Base-by-base conservation (phyloP, 1,140 invertebrate species). In the Drosophila bocki region DNA sequence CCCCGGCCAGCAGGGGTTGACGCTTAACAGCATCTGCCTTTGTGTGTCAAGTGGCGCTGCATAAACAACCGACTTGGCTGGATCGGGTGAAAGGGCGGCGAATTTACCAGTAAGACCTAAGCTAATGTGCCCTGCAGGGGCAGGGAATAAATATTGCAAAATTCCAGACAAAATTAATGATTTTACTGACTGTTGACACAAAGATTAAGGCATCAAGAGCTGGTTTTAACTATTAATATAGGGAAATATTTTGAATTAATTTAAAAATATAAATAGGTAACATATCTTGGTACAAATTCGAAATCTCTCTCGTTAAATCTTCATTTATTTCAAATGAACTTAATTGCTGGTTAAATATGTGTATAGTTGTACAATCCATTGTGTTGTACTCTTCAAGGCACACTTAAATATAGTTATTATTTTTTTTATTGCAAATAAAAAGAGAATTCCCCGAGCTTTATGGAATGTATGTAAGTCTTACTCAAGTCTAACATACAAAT, bases 21-120 rank as follows among this genome's bases (percentile, higher is more conserved):
- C 69, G 58, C 65, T 82, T 70, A 75, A 74, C 75, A 78, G 69
- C 64, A 75, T 53, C 41, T 75, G 75, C 29, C 75, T 60, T 72
- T 72, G 69, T 72, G 69, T 72, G 69, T 72, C 69, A 72, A 72
- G 69, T 72, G 67, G 69, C 29, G 53, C 68, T 71, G 69, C 69
- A 72, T 56, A 71, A 70, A 48, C 64, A 60, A 59, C 32, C 54
- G 33, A 15, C 37, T 35, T 9, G 42, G 35, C n/a, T 19, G 51
- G 51, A 37, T 54, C 19, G 44, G 19, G 8, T n/a, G 19, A 19
- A 69, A 39, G 29, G 39, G 15, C 63, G 26, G 15, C 29, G 44
- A 53, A 71, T 22, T 56, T 42, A 59, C 29, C 69, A 59, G 35
- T 17, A 7, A 71, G 65, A 37, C 37, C 51, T 47, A 19, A 29